phyloP scores from a whole-genome alignment of 1,140 invertebrate species.

The Penaeus chinensis region DNA sequence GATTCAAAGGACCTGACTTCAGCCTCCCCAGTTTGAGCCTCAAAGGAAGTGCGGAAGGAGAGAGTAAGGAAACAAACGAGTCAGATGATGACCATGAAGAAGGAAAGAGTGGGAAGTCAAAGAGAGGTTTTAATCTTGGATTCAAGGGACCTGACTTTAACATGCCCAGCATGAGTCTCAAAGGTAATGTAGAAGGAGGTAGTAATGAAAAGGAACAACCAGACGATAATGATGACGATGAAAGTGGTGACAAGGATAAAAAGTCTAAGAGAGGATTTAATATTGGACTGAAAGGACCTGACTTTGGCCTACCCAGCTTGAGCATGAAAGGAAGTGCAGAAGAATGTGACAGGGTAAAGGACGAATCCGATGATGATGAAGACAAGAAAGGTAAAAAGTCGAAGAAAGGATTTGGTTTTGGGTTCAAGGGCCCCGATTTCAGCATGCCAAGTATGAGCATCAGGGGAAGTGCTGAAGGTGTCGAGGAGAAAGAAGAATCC shows the following conservation, averaged over 20 bases:
- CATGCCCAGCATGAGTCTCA: not conserved
- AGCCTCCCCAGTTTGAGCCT: slow-evolving; percentile 16
- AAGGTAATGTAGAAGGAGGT: too few relatives aligned
- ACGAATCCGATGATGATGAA: slow-evolving; percentile 17
- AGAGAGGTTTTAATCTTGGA: too few relatives aligned
- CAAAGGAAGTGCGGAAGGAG: not conserved
- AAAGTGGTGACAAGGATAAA: not conserved
- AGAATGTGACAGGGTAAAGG: not conserved
- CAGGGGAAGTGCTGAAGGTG: too few relatives aligned
- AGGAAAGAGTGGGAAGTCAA: too few relatives aligned
- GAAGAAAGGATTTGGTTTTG: too few relatives aligned
- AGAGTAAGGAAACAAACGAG: too few relatives aligned
- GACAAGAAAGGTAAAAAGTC: too few relatives aligned
- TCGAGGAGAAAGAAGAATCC: too few relatives aligned
- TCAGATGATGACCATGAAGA: too few relatives aligned
- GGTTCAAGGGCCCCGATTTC: too few relatives aligned
- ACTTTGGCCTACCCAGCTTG: slow-evolving; percentile 11
- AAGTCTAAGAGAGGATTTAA: slow-evolving; percentile 19
- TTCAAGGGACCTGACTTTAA: not conserved
- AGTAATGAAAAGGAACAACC: not conserved
- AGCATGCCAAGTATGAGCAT: too few relatives aligned
- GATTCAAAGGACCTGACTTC: slow-evolving; percentile 26
- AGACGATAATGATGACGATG: not conserved
- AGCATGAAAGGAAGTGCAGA: not conserved
- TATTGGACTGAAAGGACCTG: slow-evolving; percentile 31